Conservation (phyloP, 1,140 invertebrate species). For the Tyrophagus putrescentiae region DNA sequence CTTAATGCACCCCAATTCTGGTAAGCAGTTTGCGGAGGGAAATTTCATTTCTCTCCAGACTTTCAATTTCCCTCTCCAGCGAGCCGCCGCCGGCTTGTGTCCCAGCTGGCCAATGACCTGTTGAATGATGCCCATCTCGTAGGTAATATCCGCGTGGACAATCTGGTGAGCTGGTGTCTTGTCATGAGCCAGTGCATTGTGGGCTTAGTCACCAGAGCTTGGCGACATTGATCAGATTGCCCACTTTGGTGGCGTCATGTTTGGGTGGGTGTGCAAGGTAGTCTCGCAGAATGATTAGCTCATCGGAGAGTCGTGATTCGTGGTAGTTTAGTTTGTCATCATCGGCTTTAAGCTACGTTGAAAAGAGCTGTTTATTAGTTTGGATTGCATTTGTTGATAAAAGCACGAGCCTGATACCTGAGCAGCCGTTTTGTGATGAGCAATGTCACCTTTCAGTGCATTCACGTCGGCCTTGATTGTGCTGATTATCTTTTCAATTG, state of each 20-base stretch:
- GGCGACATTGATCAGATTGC: not conserved
- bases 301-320: not conserved
- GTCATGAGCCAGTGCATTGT: not conserved
- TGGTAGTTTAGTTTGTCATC: not conserved
- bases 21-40: not conserved
- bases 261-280: not conserved
- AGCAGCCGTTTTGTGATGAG: not conserved
- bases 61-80: not conserved
- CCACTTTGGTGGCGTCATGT: not conserved
- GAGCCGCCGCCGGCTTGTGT: not conserved
- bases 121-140: not conserved
- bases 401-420: not conserved
- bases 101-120: not conserved
- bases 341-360: not conserved
- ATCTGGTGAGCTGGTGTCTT: not conserved
- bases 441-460: no score
- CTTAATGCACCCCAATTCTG: not conserved
- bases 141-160: not conserved
- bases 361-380: not conserved
- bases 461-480: no score
- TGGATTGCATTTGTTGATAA: not conserved
- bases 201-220: not conserved
- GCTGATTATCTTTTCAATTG: no score
- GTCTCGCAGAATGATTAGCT: not conserved
- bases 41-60: not conserved